These are phyloP conservation scores for Saguinus midas DNA, from an alignment of 2,113 vertebrate species.

Conservation along the genomic window DNA sequence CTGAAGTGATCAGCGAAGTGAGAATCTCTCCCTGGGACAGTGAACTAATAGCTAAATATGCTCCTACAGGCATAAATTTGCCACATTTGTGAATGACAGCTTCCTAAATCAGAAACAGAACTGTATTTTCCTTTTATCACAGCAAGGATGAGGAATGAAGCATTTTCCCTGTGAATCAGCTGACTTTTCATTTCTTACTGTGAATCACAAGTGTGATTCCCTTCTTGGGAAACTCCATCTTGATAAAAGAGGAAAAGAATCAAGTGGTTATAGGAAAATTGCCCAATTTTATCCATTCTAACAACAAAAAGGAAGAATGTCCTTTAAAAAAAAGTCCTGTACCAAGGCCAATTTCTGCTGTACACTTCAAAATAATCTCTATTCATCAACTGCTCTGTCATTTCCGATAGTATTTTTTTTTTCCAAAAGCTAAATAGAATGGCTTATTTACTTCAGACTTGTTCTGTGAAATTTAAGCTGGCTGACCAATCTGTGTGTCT, in stretches of 20 bases:
- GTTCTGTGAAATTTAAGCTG: slow-evolving; percentile 30
- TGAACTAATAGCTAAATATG: neutral
- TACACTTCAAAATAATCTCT: slow-evolving; percentile 66
- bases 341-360: slow-evolving; percentile 29
- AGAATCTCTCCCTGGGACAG: neutral
- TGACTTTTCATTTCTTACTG: neutral
- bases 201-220: neutral
- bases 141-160: neutral
- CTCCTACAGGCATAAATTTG: neutral
- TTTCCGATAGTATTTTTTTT: slow-evolving; percentile 39
- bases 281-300: slow-evolving; percentile 13
- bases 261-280: slow-evolving; percentile 48
- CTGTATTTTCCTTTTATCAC: neutral
- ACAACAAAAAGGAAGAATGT: slow-evolving; percentile 9
- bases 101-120: neutral
- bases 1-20: neutral
- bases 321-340: neutral
- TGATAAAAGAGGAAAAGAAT: slow-evolving; percentile 4
- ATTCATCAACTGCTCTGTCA: slow-evolving; percentile 58
- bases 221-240: neutral
- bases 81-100: neutral
- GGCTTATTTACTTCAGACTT: slow-evolving; percentile 56
- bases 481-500: slow-evolving; percentile 51
- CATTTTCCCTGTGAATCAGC: neutral
- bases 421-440: slow-evolving; percentile 33